Percentiles rank a stretch among this genome's conserved stretches.
Conservation (phyloP, 2,888 invertebrate genomes). For the Sesia apiformis region DNA sequence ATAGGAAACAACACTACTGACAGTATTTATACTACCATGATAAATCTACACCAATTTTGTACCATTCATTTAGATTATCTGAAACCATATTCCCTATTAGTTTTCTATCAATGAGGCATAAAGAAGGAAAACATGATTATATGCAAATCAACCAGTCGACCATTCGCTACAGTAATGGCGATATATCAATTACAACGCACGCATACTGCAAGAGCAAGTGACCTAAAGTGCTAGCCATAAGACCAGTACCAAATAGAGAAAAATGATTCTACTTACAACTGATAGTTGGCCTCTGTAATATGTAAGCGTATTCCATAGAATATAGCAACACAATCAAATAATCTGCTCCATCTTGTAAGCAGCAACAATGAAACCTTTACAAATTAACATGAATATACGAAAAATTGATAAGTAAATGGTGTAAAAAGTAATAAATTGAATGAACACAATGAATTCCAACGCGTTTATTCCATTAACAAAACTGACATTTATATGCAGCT, state of each 20-base stretch:
- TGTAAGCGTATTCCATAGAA: slow-evolving; percentile 56
- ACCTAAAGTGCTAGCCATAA: slow-evolving; percentile 27
- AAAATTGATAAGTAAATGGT: slow-evolving; percentile 1
- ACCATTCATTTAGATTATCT: not conserved
- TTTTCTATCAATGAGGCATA: slow-evolving; percentile 7
- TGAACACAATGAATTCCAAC: not conserved
- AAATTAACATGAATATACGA: slow-evolving; percentile 9
- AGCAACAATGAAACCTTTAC: slow-evolving; percentile 13
- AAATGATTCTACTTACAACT: slow-evolving; percentile 42
- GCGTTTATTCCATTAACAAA: not conserved
- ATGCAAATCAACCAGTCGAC: slow-evolving; percentile 60
- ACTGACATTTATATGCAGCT: too few species aligned
- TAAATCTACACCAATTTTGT: slow-evolving; percentile 4
- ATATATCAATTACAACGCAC: slow-evolving; percentile 35
- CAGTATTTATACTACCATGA: slow-evolving; percentile 3
- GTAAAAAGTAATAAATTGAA: not conserved
- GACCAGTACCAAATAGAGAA: slow-evolving; percentile 26
- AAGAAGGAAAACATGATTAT: slow-evolving; percentile 29
- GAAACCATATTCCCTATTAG: slow-evolving; percentile 7
- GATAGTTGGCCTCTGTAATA: slow-evolving; percentile 40
- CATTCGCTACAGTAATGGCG: slow-evolving; percentile 48
- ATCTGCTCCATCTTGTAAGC: slow-evolving; percentile 34
- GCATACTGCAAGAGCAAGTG: slow-evolving; percentile 30
- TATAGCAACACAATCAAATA: slow-evolving; percentile 32
- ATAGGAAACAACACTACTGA: too few species aligned